phyloP scores from a whole-genome alignment of 1,140 invertebrate genomes.

The Chrysomallon squamiferum region DNA sequence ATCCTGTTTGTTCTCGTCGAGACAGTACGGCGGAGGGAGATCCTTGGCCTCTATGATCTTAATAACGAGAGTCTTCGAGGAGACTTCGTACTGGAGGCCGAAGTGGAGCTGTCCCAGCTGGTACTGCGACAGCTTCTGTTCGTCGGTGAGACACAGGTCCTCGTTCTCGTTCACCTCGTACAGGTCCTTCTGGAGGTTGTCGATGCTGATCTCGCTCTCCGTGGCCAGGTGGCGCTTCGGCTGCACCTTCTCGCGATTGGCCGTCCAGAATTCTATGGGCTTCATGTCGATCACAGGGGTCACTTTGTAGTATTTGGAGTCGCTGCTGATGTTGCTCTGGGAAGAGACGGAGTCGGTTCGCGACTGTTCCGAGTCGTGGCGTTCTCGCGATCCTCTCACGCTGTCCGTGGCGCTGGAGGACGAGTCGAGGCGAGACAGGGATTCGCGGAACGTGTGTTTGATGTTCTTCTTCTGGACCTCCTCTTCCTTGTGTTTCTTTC shows the following conservation, averaged over 20 bases:
- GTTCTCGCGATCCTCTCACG: constrained; percentile 35
- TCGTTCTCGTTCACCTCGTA: constrained; percentile 49
- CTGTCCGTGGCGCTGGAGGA: constrained; percentile 47
- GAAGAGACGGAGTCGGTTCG: constrained; percentile 55
- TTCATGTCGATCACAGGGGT: constrained; percentile 64
- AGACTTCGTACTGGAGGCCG: constrained; percentile 62
- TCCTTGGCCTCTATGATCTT: constrained; percentile 64
- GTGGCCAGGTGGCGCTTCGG: constrained; percentile 54
- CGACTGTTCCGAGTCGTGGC: constrained; percentile 48
- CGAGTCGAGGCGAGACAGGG: constrained; percentile 42
- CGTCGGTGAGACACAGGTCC: constrained; percentile 55
- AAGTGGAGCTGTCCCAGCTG: constrained; percentile 63
- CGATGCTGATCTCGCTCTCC: constrained; percentile 58
- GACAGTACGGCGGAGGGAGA: constrained; percentile 57
- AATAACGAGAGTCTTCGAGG: constrained; percentile 56
- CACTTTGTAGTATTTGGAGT: constrained; percentile 40
- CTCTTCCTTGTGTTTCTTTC: constrained; percentile 17
- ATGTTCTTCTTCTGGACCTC: constrained; percentile 41
- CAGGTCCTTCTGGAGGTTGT: constrained; percentile 59
- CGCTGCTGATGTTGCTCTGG: constrained; percentile 33
- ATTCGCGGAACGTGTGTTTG: constrained; percentile 40
- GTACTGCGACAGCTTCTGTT: constrained; percentile 57
- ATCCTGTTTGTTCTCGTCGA: constrained; percentile 62
- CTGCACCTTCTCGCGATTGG: constrained; percentile 61
- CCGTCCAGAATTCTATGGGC: constrained; percentile 65